Conservation (phyloP, 2,797 vertebrate genomes). For the Gallinago solitaria region DNA sequence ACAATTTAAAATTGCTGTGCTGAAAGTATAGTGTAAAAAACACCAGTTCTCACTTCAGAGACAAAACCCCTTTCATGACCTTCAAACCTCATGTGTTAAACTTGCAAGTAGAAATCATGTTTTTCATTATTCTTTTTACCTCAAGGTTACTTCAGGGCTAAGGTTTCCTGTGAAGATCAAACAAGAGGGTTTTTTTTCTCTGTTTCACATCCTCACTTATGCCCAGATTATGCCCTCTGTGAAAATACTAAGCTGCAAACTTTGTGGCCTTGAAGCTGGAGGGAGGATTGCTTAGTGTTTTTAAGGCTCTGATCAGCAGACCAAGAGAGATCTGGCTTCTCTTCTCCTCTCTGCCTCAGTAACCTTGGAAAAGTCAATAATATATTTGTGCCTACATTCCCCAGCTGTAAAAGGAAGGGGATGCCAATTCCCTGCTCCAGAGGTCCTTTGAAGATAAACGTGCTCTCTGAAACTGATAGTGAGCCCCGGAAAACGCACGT, state of each 20-base stretch:
- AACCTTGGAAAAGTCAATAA: slow-evolving; percentile 38
- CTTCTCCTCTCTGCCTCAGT: not conserved
- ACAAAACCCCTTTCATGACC: slow-evolving; percentile 56
- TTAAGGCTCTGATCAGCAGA: slow-evolving; percentile 53
- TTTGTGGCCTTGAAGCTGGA: slow-evolving; percentile 29
- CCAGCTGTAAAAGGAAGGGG: not conserved
- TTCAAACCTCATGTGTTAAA: slow-evolving; percentile 44
- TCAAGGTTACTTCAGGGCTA: slow-evolving; percentile 45
- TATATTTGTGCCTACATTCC: not conserved
- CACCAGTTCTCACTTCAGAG: slow-evolving; percentile 44
- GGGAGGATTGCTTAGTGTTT: slow-evolving; percentile 37
- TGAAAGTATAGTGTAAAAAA: slow-evolving; percentile 33
- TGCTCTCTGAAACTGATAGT: not conserved
- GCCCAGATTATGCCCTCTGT: slow-evolving; percentile 23
- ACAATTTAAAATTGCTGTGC: slow-evolving; percentile 2
- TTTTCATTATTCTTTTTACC: slow-evolving; percentile 51
- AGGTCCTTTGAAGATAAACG: not conserved
- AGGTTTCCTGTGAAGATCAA: slow-evolving; percentile 48
- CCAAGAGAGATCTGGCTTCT: slow-evolving; percentile 1
- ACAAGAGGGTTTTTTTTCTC: not conserved
- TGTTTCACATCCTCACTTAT: not conserved
- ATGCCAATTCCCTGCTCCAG: not conserved
- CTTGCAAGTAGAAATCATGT: slow-evolving; percentile 18
- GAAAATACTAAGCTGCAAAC: not conserved
- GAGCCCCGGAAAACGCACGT: fast-evolving